Conservation (phyloP, 2,797 vertebrate genomes). For the Pachyuromys duprasi region DNA sequence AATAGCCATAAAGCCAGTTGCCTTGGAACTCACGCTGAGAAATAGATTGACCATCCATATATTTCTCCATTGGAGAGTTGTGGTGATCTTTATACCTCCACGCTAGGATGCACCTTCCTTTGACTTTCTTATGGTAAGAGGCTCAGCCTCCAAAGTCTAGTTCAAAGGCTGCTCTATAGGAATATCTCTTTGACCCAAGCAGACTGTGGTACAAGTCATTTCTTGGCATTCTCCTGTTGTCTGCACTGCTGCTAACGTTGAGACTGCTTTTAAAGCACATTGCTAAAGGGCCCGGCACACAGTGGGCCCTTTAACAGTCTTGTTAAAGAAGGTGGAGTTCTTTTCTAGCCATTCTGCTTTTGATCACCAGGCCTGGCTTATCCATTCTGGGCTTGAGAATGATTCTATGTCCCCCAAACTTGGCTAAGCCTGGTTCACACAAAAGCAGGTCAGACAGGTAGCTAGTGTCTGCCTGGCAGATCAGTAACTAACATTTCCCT, state of each 20-base stretch:
- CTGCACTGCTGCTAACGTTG: not conserved
- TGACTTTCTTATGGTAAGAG: not conserved
- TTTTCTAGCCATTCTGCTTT: not conserved
- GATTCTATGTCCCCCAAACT: not conserved
- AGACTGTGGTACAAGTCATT: not conserved
- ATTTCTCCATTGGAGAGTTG: too few relatives aligned
- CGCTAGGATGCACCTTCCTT: not conserved
- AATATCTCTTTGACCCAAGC: not conserved
- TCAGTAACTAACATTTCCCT: slow-evolving; percentile 37
- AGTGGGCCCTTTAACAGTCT: too few relatives aligned
- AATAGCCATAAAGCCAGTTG: not conserved
- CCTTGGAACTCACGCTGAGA: not conserved
- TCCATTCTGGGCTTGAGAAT: not conserved
- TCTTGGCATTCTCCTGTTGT: not conserved
- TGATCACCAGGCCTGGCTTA: not conserved
- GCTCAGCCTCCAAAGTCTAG: not conserved
- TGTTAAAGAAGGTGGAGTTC: not conserved
- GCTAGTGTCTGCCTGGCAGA: not conserved
- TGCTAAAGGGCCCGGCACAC: not conserved
- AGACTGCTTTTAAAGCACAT: not conserved
- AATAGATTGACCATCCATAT: not conserved
- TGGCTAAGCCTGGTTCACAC: not conserved
- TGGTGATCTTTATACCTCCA: not conserved
- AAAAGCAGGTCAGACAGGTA: not conserved
- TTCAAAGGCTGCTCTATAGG: not conserved